These are phyloP conservation scores for Albula glossodonta DNA, from an alignment of 2,113 vertebrate species.

Conservation along the genomic window DNA sequence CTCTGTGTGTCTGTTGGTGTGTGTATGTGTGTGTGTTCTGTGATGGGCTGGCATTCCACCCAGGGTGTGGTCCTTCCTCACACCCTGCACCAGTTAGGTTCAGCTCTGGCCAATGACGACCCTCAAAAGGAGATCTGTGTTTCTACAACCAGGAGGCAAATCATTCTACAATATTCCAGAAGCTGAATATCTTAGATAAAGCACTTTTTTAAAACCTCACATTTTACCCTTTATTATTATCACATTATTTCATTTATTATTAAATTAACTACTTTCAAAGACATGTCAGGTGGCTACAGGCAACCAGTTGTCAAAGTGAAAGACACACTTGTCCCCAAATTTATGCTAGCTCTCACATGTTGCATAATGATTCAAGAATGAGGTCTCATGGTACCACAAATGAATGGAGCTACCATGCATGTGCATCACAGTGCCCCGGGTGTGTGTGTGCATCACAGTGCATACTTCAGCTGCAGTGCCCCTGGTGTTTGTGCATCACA, in stretches of 20 bases:
- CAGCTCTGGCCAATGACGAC: not conserved
- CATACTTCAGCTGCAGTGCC: too few relatives aligned
- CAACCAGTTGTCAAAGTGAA: too few relatives aligned
- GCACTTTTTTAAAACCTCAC: not conserved
- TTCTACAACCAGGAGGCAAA: not conserved
- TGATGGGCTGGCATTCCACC: not conserved
- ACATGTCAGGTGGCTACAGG: not conserved
- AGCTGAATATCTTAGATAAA: not conserved
- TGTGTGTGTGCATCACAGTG: too few relatives aligned
- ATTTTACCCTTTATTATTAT: too few relatives aligned
- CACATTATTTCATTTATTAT: not conserved
- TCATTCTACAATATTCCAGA: not conserved
- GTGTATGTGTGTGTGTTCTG: slow-evolving; percentile 24
- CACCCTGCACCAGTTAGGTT: not conserved
- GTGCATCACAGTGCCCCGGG: too few relatives aligned
- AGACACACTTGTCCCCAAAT: too few relatives aligned
- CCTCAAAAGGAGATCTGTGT: not conserved
- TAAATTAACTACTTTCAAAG: not conserved
- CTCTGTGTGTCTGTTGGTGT: slow-evolving; percentile 24
- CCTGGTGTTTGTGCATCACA: too few relatives aligned
- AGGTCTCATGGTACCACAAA: too few relatives aligned
- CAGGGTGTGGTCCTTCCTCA: not conserved
- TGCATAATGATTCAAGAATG: too few relatives aligned
- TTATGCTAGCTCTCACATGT: too few relatives aligned
- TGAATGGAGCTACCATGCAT: too few relatives aligned